Percentiles rank a stretch among this genome's conserved stretches.
phyloP scores from a whole-genome alignment of 2,797 vertebrate genomes.

The Antrozous pallidus region DNA sequence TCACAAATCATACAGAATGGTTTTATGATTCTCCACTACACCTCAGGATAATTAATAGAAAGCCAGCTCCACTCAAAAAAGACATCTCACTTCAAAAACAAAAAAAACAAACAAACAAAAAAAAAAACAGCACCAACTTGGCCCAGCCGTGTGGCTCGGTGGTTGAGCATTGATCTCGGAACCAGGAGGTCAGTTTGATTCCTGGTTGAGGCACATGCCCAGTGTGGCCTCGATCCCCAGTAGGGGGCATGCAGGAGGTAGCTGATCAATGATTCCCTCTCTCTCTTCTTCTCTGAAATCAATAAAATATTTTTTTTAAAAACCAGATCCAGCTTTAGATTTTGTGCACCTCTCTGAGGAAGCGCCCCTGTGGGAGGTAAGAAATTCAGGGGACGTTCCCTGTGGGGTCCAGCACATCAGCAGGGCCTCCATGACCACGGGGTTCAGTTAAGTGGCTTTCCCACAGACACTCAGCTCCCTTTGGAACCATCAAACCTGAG shows the following conservation, averaged over 20 bases:
- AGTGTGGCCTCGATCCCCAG: no score
- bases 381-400: not conserved
- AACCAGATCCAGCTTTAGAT: not conserved
- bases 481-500: not conserved
- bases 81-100: not conserved
- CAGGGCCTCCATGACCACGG: not conserved
- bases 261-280: no score
- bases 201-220: no score
- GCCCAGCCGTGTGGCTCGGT: no score
- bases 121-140: no score
- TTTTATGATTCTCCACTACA: not conserved
- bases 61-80: not conserved
- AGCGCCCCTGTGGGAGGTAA: not conserved
- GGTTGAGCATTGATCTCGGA: no score
- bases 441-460: not conserved
- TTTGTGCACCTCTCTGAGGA: not conserved
- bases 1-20: not conserved
- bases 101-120: no score
- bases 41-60: not conserved
- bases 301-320: no score
- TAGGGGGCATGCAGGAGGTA: no score
- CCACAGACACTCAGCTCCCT: not conserved
- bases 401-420: not conserved
- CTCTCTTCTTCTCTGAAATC: no score
- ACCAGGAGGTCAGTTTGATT: no score